Base-by-base conservation (phyloP, 2,888 invertebrate genomes). In the Sarcophaga caerulescens region DNA sequence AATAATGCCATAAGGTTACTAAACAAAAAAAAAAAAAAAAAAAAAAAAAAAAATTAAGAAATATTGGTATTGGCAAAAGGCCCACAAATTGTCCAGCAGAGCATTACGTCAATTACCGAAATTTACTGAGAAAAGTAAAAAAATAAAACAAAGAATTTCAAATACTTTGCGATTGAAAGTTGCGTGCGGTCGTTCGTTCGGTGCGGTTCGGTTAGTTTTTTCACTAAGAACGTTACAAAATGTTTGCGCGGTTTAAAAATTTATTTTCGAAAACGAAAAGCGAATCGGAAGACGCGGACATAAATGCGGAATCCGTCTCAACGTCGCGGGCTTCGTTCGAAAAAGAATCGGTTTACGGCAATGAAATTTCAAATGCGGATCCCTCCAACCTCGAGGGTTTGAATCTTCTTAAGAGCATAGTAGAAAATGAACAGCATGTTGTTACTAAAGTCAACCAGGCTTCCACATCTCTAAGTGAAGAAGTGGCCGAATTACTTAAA, bases 241-340 rank as follows among this genome's bases (percentile, higher is more conserved):
- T 92, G 92, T 92, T 92, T 90, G 88, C 93, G 84, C 89, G 91
- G 88, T 92, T 92, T 88, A 92, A 91, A 73, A 91, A 92, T 87
- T 89, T 92, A 75, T 92, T 92, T 90, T 91, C 89, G 78, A 92
- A 90, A 88, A 88, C 89, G n/a, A 91, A 88, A 76, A 35, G 65
- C 80, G 88, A 85, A 52, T 60, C 74, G 81, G 80, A 79, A 35
- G 35, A 35, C 60, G 65, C 62, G 71, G 70, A 75, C 63, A 14
- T 57, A n/a, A 69, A 63, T n/a, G 70, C 59, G 66, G 45, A 84
- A 60, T 25, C 47, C 71, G 65, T 8, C 35, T 35, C 35, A 35
- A 14, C 17, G 4, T 52, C 17, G 52, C 17, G 52, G 2, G 23
- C 68, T 0, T 66, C 59, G 6, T 6, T n/a, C 35, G 62, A 5